Percentiles rank a stretch among this genome's conserved stretches.
Evolutionary conservation across 1,140 invertebrate species (phyloP).

Genomic region (Papilio helenus): DNA sequence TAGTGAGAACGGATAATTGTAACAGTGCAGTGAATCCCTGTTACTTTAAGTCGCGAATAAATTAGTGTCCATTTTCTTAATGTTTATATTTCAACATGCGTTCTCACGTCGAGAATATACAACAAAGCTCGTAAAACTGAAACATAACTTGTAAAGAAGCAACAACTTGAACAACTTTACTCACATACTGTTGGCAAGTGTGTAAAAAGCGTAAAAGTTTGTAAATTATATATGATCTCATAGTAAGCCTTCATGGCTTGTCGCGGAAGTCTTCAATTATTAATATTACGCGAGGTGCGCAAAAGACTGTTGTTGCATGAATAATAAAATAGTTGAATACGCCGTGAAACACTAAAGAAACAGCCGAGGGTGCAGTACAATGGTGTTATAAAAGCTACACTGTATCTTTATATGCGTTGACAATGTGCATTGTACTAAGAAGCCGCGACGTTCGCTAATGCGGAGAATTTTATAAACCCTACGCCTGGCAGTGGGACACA

Average conservation of each 20-base stretch:
- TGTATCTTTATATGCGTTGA: conserved; percentile 77
- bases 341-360: conserved; percentile 69
- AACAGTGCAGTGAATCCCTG: too few relatives aligned
- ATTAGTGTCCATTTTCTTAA: too few relatives aligned
- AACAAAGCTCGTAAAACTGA: conserved; percentile 23
- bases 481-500: conserved; percentile 44
- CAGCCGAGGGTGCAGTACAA: conserved; percentile 71
- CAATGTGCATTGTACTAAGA: conserved; percentile 74
- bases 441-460: conserved; percentile 39
- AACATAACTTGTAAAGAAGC: conserved; percentile 16
- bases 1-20: too few relatives aligned
- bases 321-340: conserved; percentile 77
- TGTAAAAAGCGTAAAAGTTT: conserved; percentile 55
- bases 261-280: conserved; percentile 76
- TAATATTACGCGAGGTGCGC: conserved; percentile 69
- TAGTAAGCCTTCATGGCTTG: conserved; percentile 52
- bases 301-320: conserved; percentile 73
- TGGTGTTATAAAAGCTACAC: conserved; percentile 74
- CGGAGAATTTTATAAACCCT: conserved; percentile 61
- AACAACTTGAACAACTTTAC: conserved; percentile 15
- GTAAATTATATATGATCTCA: conserved; percentile 61
- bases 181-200: conserved; percentile 35
- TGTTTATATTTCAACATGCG: not conserved
- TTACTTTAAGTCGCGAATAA: too few relatives aligned
- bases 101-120: not conserved